Conservation (phyloP, 2,888 invertebrate genomes). For the Drosophila emarginata region DNA sequence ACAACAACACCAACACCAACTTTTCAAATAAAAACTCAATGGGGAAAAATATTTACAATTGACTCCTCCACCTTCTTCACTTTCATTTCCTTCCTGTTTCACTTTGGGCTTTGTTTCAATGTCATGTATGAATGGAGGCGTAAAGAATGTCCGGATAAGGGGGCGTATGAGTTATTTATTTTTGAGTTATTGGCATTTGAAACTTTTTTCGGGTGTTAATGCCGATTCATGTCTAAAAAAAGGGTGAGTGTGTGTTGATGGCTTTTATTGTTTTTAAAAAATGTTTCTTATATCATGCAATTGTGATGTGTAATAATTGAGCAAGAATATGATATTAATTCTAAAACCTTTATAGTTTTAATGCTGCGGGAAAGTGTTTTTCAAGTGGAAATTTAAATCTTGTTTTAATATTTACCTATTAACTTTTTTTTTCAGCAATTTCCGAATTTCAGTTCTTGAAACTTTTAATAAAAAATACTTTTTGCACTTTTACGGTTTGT, state of each 20-base stretch:
- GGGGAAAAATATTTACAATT: conserved; percentile 75
- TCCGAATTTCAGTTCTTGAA: background rate
- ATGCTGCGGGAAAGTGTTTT: too few relatives aligned
- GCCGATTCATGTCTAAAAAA: conserved; percentile 18
- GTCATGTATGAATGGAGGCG: background rate
- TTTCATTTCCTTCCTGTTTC: conserved; percentile 64
- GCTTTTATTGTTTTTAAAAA: conserved; percentile 20
- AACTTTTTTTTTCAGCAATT: too few relatives aligned
- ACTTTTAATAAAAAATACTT: background rate
- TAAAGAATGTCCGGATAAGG: background rate
- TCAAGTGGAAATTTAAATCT: too few relatives aligned
- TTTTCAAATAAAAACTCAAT: conserved; percentile 75
- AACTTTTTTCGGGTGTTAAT: conserved; percentile 31
- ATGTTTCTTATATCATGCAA: background rate
- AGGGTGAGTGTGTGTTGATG: conserved; percentile 16
- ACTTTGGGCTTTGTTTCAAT: conserved; percentile 61
- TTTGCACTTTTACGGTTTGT: background rate
- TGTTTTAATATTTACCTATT: too few relatives aligned
- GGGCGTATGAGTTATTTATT: conserved; percentile 73
- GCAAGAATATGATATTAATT: background rate
- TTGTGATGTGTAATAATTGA: background rate
- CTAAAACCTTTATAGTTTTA: too few relatives aligned
- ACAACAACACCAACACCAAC: conserved; percentile 35
- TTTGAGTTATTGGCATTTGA: conserved; percentile 69
- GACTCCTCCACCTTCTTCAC: conserved; percentile 33